Base-by-base conservation (phyloP, 2,113 vertebrate species). In the Ammodramus savannarum region DNA sequence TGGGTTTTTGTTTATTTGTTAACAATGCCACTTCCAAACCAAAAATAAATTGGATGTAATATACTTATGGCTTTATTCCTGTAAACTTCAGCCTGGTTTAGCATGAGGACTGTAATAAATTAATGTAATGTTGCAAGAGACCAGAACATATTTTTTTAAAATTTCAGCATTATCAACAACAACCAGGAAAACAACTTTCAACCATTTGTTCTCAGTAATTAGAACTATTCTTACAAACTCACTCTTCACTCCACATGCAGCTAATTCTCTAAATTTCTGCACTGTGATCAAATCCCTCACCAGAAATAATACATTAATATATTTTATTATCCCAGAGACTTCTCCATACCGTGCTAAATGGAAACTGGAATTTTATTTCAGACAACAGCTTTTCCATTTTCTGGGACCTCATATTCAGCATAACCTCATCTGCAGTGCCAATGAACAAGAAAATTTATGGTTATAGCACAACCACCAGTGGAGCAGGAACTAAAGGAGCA, bases 301-400 rank as follows among this genome's bases (percentile, higher is more conserved):
- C 44, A 95, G 22, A 65, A 90, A 44, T 18, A 43, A 27, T 6
- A 44, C 0, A 49, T 7, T 21, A 13, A 77, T 43, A 6, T 4
- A 79, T 11, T 61, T 55, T 20, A 52, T 59, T 51, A 17, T 41
- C 15, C 4, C n/a, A 59, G 18, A 7, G 9, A 52, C 22, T 49
- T 69, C 36, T 43, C 46, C 97, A 51, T 95, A 98, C 98, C 97
- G 20, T 34, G 57, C 88, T 97, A 38, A 97, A 98, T 43, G 97
- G 78, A 87, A 98, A 98, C 17, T 87, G 81, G 31, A 19, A 54
- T 76, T 89, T 96, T 52, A 98, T 96, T 91, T 97, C 97, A 34
- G 1, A 91, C 65, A 97, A 74, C 82, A 98, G 58, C 21, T 92
- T 11, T 25, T 78, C 52, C 38, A 97, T 71, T 52, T 96, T 79